Conservation (phyloP, 1,140 invertebrate genomes). For the Brevipalpus yothersi region DNA sequence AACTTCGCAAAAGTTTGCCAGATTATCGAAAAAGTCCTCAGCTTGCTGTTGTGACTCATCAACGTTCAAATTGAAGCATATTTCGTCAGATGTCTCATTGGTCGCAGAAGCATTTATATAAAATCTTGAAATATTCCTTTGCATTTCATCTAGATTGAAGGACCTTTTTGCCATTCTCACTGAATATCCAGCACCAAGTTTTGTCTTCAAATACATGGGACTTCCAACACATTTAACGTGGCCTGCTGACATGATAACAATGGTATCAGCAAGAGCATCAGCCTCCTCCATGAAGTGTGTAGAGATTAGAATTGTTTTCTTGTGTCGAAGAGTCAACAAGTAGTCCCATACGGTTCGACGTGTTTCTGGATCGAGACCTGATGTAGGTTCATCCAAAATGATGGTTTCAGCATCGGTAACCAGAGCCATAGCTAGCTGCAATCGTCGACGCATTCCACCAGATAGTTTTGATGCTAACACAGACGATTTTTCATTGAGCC, state of each 20-base stretch:
- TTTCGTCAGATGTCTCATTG: background rate
- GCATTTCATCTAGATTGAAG: background rate
- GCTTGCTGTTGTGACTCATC: background rate
- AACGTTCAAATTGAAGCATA: background rate
- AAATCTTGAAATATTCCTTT: background rate
- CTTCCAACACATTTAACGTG: slow-evolving; percentile 26
- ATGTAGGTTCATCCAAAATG: slow-evolving; percentile 15
- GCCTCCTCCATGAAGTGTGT: slow-evolving; percentile 98
- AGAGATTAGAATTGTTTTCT: slow-evolving; percentile 58
- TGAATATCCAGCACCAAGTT: slow-evolving; percentile 18
- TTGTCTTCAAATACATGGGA: slow-evolving; percentile 27
- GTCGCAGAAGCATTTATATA: background rate
- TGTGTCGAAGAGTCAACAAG: slow-evolving; percentile 13
- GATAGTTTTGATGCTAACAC: slow-evolving; percentile 46
- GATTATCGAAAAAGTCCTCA: background rate
- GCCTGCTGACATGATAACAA: slow-evolving; percentile 29
- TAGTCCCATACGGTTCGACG: slow-evolving; percentile 34
- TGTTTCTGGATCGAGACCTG: slow-evolving; percentile 28
- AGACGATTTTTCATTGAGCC: slow-evolving; percentile 30
- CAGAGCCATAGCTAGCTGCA: slow-evolving; percentile 65
- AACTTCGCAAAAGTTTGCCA: slow-evolving; percentile 26
- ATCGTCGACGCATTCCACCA: slow-evolving; percentile 60
- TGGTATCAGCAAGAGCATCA: slow-evolving; percentile 34
- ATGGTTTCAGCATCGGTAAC: slow-evolving; percentile 26
- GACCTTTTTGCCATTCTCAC: slow-evolving; percentile 11